These are phyloP conservation scores for Margarornis squamiger DNA, from an alignment of 2,797 vertebrate species.

Conservation along the genomic window DNA sequence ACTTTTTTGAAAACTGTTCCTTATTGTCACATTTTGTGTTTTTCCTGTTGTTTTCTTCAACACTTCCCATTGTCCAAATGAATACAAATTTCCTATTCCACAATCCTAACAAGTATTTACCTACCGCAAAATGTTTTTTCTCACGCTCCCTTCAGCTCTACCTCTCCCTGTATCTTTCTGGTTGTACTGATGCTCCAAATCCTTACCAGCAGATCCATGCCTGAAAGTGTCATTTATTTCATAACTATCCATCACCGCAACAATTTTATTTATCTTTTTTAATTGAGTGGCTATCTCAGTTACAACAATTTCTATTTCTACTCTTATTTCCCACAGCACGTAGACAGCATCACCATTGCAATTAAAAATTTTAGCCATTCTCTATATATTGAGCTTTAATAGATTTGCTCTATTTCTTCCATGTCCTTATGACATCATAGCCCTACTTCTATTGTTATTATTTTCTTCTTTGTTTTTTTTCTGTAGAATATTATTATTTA, in stretches of 20 bases:
- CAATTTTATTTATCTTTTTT: background rate
- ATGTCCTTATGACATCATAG: background rate
- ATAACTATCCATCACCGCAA: background rate
- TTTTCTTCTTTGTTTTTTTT: background rate
- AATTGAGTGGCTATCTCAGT: background rate
- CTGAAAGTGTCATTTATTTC: background rate
- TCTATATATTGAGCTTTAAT: background rate
- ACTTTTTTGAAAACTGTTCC: background rate
- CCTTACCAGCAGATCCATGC: background rate
- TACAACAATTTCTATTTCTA: background rate
- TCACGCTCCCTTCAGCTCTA: background rate
- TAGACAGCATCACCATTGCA: background rate
- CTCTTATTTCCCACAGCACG: background rate
- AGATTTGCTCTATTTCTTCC: background rate
- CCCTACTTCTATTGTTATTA: background rate
- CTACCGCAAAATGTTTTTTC: background rate
- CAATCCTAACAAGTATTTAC: background rate
- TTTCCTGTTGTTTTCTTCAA: background rate
- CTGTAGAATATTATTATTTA: background rate
- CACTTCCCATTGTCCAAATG: background rate
- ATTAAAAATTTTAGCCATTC: background rate
- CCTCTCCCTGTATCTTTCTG: background rate
- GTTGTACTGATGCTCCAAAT: background rate
- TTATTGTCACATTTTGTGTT: background rate
- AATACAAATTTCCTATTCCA: background rate